Evolutionary conservation across 1,140 invertebrate species (phyloP).

Genomic region (Drosophila miranda): DNA sequence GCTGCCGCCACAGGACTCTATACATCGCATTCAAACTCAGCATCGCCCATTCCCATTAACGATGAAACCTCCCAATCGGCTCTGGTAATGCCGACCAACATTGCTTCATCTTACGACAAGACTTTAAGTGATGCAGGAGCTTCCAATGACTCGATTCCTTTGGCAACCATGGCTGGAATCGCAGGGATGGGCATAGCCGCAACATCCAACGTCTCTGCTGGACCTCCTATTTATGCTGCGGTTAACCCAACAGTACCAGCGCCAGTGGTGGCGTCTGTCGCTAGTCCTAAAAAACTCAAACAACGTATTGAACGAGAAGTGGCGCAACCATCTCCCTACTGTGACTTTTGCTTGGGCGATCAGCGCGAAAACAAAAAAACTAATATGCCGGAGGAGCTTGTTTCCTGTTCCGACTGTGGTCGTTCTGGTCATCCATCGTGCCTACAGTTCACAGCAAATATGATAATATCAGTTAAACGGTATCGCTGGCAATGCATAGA

Average conservation of each 20-base stretch:
- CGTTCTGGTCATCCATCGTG: conserved; percentile 97
- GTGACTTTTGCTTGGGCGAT: conserved; percentile 99
- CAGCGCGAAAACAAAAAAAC: conserved; percentile 98
- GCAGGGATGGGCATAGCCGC: conserved; percentile 31
- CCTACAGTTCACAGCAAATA: conserved; percentile 99
- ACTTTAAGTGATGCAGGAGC: conserved; percentile 61
- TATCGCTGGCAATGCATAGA: conserved; percentile 99
- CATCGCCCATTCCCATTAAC: conserved; percentile 70
- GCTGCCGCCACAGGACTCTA: conserved; percentile 65
- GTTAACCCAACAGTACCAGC: conserved; percentile 17
- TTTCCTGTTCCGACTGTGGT: conserved; percentile 99
- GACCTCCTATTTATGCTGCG: conserved; percentile 27
- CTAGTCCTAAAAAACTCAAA: conserved; percentile 68
- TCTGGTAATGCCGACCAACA: conserved; percentile 82
- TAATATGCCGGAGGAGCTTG: conserved; percentile 95
- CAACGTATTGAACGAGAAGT: conserved; percentile 78
- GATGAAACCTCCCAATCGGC: conserved; percentile 82
- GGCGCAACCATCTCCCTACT: conserved; percentile 93
- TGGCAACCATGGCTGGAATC: conserved; percentile 66
- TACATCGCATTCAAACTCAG: conserved; percentile 70
- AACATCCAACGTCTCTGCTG: conserved; percentile 35
- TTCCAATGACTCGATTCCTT: conserved; percentile 64
- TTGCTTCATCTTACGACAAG: conserved; percentile 78
- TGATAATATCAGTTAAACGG: conserved; percentile 98
- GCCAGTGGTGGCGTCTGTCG: conserved; percentile 1